Percentiles rank a stretch among this genome's conserved stretches.
These are phyloP conservation scores for Speoplatyrhinus poulsoni DNA, from an alignment of 2,113 vertebrate genomes.

Conservation along the genomic window DNA sequence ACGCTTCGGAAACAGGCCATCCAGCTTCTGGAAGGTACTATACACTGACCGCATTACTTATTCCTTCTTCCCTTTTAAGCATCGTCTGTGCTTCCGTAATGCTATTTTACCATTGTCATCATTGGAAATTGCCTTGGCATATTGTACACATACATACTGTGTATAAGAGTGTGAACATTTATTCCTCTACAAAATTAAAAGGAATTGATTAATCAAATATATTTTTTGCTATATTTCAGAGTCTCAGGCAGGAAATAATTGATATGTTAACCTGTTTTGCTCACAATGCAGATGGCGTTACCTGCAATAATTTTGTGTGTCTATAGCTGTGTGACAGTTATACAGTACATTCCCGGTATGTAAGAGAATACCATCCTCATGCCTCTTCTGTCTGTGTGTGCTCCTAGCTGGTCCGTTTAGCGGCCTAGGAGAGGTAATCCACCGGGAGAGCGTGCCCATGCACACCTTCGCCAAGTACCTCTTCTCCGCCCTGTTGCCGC, in stretches of 20 bases:
- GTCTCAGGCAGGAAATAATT: too few species aligned
- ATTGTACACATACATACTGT: not conserved
- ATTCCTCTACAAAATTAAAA: too few species aligned
- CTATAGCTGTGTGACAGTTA: too few species aligned
- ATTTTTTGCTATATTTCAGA: too few species aligned
- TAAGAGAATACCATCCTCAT: not conserved
- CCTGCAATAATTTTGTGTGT: too few species aligned
- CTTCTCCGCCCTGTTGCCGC: slow-evolving; percentile 92
- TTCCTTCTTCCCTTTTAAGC: not conserved
- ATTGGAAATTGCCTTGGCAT: not conserved
- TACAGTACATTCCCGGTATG: too few species aligned
- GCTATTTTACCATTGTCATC: not conserved
- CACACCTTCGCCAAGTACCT: slow-evolving; percentile 98
- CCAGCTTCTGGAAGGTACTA: slow-evolving; percentile 90
- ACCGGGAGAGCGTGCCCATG: slow-evolving; percentile 97
- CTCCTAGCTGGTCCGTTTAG: slow-evolving; percentile 93
- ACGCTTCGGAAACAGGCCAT: slow-evolving; percentile 91
- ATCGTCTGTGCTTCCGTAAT: not conserved
- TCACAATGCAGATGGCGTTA: too few species aligned
- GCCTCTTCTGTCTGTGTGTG: not conserved
- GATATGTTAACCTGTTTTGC: too few species aligned
- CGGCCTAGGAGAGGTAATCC: slow-evolving; percentile 94
- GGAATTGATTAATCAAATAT: too few species aligned
- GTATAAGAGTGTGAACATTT: not conserved
- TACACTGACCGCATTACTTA: not conserved